Conservation (phyloP, 2,888 invertebrate species). For the Gastracanthus pulcherrimus region DNA sequence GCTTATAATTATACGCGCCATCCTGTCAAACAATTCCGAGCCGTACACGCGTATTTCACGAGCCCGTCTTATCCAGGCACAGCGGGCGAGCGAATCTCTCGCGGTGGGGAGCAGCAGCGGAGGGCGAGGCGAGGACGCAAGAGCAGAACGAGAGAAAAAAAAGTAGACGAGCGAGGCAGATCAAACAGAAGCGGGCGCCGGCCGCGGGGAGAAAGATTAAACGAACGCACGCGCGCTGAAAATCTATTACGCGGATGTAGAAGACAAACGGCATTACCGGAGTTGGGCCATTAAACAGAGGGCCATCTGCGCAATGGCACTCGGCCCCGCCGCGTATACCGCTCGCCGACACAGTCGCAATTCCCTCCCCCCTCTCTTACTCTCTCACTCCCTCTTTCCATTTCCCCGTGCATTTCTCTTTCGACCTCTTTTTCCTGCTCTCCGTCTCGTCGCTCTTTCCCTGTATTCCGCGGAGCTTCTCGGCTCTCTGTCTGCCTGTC, state of each 20-base stretch:
- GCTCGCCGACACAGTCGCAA: neutral
- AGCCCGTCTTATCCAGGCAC: neutral
- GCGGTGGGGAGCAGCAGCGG: neutral
- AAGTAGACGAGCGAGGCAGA: neutral
- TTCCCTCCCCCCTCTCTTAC: neutral
- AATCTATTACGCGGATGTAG: constrained; percentile 55
- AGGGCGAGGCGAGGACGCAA: neutral
- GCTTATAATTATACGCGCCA: no score
- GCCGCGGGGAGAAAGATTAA: constrained; percentile 45
- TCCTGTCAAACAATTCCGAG: no score
- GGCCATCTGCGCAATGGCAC: constrained; percentile 54
- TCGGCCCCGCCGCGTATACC: neutral
- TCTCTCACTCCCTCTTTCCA: neutral
- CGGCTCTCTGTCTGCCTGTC: neutral
- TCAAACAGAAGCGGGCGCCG: neutral
- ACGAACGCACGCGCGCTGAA: constrained; percentile 47
- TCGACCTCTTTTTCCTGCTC: neutral
- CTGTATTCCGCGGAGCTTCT: no score
- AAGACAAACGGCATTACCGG: constrained; percentile 56
- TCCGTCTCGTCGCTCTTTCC: neutral
- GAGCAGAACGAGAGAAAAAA: neutral
- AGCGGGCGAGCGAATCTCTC: no score
- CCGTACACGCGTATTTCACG: neutral
- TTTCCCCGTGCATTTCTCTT: neutral
- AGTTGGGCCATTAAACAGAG: constrained; percentile 56